Percentiles rank a stretch among this genome's conserved stretches.
Evolutionary conservation across 1,140 invertebrate genomes (phyloP).

Genomic region (Lerema accius): DNA sequence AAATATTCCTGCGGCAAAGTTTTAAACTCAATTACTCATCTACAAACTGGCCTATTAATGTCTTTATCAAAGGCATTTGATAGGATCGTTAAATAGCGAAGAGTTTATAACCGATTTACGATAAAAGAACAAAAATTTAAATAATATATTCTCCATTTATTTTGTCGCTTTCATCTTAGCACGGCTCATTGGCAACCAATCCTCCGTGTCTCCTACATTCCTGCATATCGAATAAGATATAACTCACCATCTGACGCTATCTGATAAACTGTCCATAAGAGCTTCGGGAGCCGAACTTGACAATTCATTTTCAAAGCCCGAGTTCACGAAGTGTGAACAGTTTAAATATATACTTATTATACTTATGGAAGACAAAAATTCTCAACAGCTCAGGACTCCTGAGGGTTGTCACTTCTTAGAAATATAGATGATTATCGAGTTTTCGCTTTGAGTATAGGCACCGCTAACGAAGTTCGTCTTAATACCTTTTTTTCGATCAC

Average conservation of each 20-base stretch:
- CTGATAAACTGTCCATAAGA: constrained; percentile 47
- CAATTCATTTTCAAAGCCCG: constrained; percentile 60
- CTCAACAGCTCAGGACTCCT: constrained; percentile 47
- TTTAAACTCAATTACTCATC: constrained; percentile 40
- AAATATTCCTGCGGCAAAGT: constrained; percentile 40
- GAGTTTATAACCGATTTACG: constrained; percentile 15
- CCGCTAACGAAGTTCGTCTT: constrained; percentile 69
- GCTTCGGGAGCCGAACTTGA: constrained; percentile 54
- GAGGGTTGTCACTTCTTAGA: constrained; percentile 64
- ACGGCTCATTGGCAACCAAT: constrained; percentile 63
- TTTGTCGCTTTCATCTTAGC: constrained; percentile 36
- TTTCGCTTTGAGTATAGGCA: constrained; percentile 65
- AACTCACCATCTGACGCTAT: constrained; percentile 55
- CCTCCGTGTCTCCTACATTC: constrained; percentile 56
- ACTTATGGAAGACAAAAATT: constrained; percentile 56
- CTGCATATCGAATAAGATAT: constrained; percentile 63
- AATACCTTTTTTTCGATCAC: constrained; percentile 61
- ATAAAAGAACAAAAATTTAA: constrained; percentile 21
- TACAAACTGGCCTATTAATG: constrained; percentile 39
- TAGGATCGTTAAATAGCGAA: constrained; percentile 35
- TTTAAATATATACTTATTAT: constrained; percentile 64
- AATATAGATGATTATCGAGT: constrained; percentile 70
- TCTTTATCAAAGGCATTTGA: constrained; percentile 49
- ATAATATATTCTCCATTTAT: constrained; percentile 27
- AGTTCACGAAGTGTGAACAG: constrained; percentile 69